Conservation (phyloP, 2,888 invertebrate species). For the Chymomyza fuscimana region DNA sequence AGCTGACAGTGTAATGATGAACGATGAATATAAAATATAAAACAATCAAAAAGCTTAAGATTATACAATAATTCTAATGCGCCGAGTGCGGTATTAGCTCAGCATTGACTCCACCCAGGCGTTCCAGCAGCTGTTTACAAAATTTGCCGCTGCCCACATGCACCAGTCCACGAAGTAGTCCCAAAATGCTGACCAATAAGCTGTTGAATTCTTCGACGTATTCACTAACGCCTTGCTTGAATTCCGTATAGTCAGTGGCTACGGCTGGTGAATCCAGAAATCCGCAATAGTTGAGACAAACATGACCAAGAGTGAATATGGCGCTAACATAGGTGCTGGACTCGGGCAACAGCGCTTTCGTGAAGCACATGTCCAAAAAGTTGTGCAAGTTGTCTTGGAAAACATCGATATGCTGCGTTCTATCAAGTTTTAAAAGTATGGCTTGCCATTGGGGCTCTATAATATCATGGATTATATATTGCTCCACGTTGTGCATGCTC, state of each 20-base stretch:
- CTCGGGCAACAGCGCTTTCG: conserved; percentile 37
- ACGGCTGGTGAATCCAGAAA: conserved; percentile 15
- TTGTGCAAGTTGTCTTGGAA: conserved; percentile 33
- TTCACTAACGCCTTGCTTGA: conserved; percentile 25
- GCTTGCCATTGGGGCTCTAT: conserved; percentile 44
- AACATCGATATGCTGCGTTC: conserved; percentile 43
- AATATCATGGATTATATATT: conserved; percentile 49
- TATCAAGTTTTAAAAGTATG: conserved; percentile 14
- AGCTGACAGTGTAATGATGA: neutral
- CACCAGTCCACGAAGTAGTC: conserved; percentile 41
- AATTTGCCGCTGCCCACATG: conserved; percentile 21
- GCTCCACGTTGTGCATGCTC: conserved; percentile 40
- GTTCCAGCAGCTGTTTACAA: conserved; percentile 42
- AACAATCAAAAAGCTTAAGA: neutral
- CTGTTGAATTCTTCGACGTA: conserved; percentile 47
- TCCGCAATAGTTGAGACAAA: conserved; percentile 51
- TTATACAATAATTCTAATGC: neutral
- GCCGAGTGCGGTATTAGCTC: neutral
- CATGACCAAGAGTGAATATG: conserved; percentile 47
- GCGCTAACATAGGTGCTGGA: conserved; percentile 44
- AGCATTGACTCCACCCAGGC: conserved; percentile 25
- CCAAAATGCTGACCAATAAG: conserved; percentile 38
- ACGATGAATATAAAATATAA: neutral
- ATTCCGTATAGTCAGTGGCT: neutral
- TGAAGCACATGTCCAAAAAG: conserved; percentile 35